Base-by-base conservation (phyloP, 1,140 invertebrate species). In the Euglossa dilemma region DNA sequence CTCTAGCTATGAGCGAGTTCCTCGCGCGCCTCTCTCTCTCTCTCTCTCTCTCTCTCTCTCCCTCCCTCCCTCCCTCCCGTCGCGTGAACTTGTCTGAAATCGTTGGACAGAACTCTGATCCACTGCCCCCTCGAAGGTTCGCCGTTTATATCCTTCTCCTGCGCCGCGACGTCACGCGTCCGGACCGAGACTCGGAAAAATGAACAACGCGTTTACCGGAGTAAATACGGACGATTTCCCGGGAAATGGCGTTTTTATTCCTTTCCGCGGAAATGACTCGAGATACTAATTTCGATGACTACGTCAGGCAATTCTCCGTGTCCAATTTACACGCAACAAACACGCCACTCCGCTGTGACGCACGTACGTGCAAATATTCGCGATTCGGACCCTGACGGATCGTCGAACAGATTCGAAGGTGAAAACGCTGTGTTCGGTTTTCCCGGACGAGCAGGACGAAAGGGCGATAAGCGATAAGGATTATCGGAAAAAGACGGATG, bases 1-100 rank as follows among this genome's bases (percentile, higher is more conserved):
- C 88, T 87, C 63, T 85, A 81, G 78, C 66, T 85, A 82, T 80
- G 61, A 36, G 45, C 80, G 67, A 88, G 75, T 72, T 71, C 79
- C 64, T 83, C 56, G 76, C 18, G 52, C 57, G 47, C 59, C 25
- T 64, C 77, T 59, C 25, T 61, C 28, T 52, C 71, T 74, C 50
- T 72, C 64, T 83, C 71, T n/a, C n/a, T n/a, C n/a, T n/a, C n/a
- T n/a, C n/a, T n/a, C n/a, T n/a, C n/a, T n/a, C n/a, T n/a, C n/a
- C n/a, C n/a, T n/a, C 77, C 63, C 25, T 61, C 28, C 43, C 71
- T 74, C 50, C 76, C 64, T 83, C 71, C 54, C n/a, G 72, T 71
- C 70, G 71, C 72, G 63, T 64, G 72, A 87, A 78, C 77, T 59
- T 81, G 67, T 25, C 59, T 75, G 63, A 52, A 64, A 75, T 50